Base-by-base conservation (phyloP, 2,888 invertebrate species). In the Choristoneura rosaceana region DNA sequence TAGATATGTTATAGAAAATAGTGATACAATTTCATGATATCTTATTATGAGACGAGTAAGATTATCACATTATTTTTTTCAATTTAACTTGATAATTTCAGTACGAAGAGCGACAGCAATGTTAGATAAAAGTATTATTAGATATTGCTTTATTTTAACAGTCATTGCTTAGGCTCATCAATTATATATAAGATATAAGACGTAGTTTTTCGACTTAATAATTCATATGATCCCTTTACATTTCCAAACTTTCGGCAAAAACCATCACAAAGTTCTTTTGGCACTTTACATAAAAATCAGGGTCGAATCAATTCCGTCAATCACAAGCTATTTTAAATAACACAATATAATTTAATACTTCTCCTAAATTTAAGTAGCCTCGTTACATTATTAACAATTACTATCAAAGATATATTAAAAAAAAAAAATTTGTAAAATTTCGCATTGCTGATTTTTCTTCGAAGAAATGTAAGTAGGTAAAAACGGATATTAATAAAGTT, bases 1-100 rank as follows among this genome's bases (percentile, higher is more conserved):
- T 81, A 87, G 88, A 88, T 89, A 89, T 88, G 88, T 87, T 79
- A 81, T 85, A 84, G 82, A 76, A 76, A 75, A 75, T 59, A 73
- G 64, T 74, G 81, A 80, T 82, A 82, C 76, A 84, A 78, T 80
- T 79, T 79, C 45, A 78, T 76, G 80, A 82, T 79, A 78, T 78
- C 78, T 50, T 50, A 59, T 64, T 78, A 83, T 79, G 80, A 78
- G 80, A 81, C 76, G 83, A 78, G 82, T 77, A 81, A 78, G 76
- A 82, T 83, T 88, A 88, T 88, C 88, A 88, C 88, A 88, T 82
- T 85, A 81, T 79, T 59, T 17, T 33, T n/a, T 50, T n/a, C 10
- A 47, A 64, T 50, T 38, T 61, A 61, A 64, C 34, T 64, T 15
- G 34, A 64, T 78, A 78, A 43, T 41, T 34, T 81, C 82, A 84